These are phyloP conservation scores for Tethea ocularis DNA, from an alignment of 2,888 invertebrate species.

Conservation along the genomic window DNA sequence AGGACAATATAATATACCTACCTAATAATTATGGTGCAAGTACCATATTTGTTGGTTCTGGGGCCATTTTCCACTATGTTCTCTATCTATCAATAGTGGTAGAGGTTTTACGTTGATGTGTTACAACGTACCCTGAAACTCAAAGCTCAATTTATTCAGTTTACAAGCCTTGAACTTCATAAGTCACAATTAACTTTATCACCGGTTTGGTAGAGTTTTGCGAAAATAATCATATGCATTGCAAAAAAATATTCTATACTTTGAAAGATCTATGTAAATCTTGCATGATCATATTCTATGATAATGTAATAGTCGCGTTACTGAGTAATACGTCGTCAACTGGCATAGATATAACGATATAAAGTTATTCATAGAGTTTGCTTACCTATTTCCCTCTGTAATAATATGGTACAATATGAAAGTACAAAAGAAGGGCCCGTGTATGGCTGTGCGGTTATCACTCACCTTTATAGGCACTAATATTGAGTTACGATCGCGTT, in stretches of 20 bases:
- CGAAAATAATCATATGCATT: neutral
- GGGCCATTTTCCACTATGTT: too few relatives aligned
- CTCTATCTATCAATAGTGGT: too few relatives aligned
- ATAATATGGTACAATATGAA: constrained; percentile 46
- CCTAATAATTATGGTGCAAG: too few relatives aligned
- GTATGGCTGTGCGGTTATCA: constrained; percentile 68
- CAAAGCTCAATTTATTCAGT: too few relatives aligned
- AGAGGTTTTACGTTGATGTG: too few relatives aligned
- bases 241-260: neutral
- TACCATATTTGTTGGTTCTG: too few relatives aligned
- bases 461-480: constrained; percentile 78
- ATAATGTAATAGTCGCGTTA: neutral
- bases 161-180: too few relatives aligned
- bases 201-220: neutral
- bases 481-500: constrained; percentile 70
- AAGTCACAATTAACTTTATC: too few relatives aligned
- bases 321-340: neutral
- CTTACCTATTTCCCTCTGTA: constrained; percentile 54
- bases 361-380: constrained; percentile 26
- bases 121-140: too few relatives aligned
- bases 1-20: too few relatives aligned
- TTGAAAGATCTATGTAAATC: neutral
- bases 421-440: constrained; percentile 50
- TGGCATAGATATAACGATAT: neutral
- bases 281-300: neutral